These are phyloP conservation scores for Hipposideros armiger DNA, from an alignment of 2,113 vertebrate species.

Conservation along the genomic window DNA sequence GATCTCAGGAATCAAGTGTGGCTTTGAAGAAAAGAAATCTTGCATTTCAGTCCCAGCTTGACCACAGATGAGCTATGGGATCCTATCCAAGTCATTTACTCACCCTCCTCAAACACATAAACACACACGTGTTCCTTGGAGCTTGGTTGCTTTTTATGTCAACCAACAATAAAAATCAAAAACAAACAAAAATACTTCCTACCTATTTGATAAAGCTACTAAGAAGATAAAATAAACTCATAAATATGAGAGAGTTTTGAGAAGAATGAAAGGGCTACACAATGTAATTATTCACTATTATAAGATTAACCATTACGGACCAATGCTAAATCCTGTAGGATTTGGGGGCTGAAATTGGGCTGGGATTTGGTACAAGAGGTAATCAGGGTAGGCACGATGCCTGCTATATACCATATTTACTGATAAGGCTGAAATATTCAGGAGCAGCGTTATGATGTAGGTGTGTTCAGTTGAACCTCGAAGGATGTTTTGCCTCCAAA, in stretches of 20 bases:
- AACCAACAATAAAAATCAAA: no score
- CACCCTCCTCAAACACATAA: neutral
- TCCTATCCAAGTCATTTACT: neutral
- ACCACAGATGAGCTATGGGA: neutral
- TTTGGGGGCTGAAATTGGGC: neutral
- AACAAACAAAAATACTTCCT: no score
- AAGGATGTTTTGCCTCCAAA: neutral
- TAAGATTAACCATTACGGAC: neutral
- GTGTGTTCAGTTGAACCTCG: neutral
- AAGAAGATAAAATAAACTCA: conserved; percentile 38
- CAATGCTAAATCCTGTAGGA: neutral
- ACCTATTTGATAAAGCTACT: neutral
- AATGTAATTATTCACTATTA: neutral
- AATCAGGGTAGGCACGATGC: neutral
- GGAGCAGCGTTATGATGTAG: neutral
- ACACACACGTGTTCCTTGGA: neutral
- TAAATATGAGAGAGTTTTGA: conserved; percentile 23
- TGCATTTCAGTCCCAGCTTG: neutral
- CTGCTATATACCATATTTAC: neutral
- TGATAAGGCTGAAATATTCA: neutral
- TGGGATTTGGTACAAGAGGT: neutral
- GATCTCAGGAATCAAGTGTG: neutral
- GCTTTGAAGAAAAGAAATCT: neutral
- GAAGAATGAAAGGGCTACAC: neutral
- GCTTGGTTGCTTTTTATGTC: neutral